Evolutionary conservation across 2,797 vertebrate genomes (phyloP).

Genomic region (Telmatherina bonti): DNA sequence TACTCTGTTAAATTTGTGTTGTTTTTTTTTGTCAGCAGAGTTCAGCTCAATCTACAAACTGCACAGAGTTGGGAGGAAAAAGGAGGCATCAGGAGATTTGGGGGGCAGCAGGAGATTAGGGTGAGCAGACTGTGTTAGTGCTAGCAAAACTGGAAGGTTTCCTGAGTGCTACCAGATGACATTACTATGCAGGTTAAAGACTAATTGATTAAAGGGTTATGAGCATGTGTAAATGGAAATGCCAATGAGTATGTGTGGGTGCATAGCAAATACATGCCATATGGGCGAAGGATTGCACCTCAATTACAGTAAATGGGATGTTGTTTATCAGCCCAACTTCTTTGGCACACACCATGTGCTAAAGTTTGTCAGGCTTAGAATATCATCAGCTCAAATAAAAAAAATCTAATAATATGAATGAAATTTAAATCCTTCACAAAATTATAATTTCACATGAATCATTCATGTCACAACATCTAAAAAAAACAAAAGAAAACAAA

Average conservation of each 20-base stretch:
- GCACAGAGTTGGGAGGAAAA: conserved; percentile 20
- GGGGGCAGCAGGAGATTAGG: conserved; percentile 43
- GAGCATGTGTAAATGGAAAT: conserved; percentile 61
- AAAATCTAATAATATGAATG: no score
- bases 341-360: conserved; percentile 24
- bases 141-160: conserved; percentile 43
- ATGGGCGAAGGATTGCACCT: conserved; percentile 72
- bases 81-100: conserved; percentile 20
- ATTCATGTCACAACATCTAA: no score
- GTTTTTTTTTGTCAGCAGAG: conserved; percentile 18
- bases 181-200: conserved; percentile 71
- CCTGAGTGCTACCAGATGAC: conserved; percentile 74
- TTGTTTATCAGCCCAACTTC: conserved; percentile 37
- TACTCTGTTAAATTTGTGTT: conserved; percentile 19
- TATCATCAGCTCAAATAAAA: conserved; percentile 20
- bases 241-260: conserved; percentile 49
- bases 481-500: no score
- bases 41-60: conserved; percentile 26
- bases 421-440: conserved; percentile 37
- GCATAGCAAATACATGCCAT: conserved; percentile 70
- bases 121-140: conserved; percentile 44
- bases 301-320: conserved; percentile 65
- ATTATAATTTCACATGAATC: no score
- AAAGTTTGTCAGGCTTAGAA: conserved; percentile 30
- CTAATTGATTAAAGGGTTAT: conserved; percentile 81